Evolutionary conservation across 2,113 vertebrate genomes (phyloP), one percentile per base, ranked within the genome.

Genomic region (Calidris pugnax): DNA sequence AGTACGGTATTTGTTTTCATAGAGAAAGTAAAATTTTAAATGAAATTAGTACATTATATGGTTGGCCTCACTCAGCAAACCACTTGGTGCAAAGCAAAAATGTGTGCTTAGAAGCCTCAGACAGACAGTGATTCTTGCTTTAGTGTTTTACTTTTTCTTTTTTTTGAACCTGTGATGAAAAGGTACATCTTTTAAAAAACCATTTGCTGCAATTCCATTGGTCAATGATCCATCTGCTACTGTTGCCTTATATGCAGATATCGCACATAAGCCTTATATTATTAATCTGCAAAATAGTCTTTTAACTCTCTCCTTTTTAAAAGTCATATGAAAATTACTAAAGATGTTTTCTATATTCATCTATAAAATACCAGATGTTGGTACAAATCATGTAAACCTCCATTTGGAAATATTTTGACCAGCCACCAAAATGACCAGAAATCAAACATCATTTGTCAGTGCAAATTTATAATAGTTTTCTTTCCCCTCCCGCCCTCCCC

Each of bases 351-450:
- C 93, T 98, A 95, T 97, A 96, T 81, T 97, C 81, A 95, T 95
- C 93, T 98, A 98, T 96, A 98, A 98, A 98, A 98, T 97, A 97
- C 88, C 93, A 96, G 96, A 96, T 96, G 97, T 97, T 93, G 90
- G 94, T 98, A 98, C 79, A 98, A 98, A 98, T 97, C 57, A 97
- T 82, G 94, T 98, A 98, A 97, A 98, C 80, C 86, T 98, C 93
- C 96, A 89, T 91, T 97, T 97, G 96, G 91, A 98, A 98, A 97
- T 98, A 95, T 97, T 97, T 81, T 91, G 95, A 94, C 88, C 95
- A 95, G 98, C 91, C 97, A 95, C 69, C 92, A 96, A 93, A 91
- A 94, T 96, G 97, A 97, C 97, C 96, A 97, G 95, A 98, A 97
- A 87, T 94, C 96, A 90, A 97, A 96, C 69, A 97, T 97, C 59